A percentile compares a stretch with the other conserved stretches of the same genome.
phyloP scores from a whole-genome alignment of 2,888 invertebrate species.

The Yponomeuta plumbellus region DNA sequence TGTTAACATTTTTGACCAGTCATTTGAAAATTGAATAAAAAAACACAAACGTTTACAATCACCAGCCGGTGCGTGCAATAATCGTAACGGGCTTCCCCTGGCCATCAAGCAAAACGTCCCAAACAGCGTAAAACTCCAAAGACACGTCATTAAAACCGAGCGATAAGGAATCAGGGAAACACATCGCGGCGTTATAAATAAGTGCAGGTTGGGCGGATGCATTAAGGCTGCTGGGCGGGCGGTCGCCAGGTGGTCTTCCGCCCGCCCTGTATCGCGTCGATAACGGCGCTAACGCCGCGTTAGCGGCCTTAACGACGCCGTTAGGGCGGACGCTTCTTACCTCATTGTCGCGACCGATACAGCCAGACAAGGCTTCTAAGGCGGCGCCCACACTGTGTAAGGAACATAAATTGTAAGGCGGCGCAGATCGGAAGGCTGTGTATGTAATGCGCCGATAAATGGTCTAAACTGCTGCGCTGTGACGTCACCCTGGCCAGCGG shows the following conservation, averaged over 20 bases:
- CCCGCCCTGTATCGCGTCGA: slow-evolving; percentile 56
- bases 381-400: slow-evolving; percentile 1
- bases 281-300: slow-evolving; percentile 61
- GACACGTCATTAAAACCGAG: neutral
- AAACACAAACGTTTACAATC: neutral
- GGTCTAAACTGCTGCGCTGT: slow-evolving; percentile 8
- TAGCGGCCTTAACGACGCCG: slow-evolving; percentile 67
- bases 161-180: slow-evolving; percentile 61
- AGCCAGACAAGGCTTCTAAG: slow-evolving; percentile 5
- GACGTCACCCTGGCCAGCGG: neutral
- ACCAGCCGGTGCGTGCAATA: neutral
- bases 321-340: slow-evolving; percentile 67
- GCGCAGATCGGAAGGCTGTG: slow-evolving; percentile 8
- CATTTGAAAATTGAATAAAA: neutral
- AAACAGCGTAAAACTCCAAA: slow-evolving; percentile 24
- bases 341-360: slow-evolving; percentile 40
- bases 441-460: slow-evolving; percentile 11
- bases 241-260: slow-evolving; percentile 36
- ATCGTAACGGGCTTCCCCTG: neutral
- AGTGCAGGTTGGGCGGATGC: slow-evolving; percentile 66
- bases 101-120: slow-evolving; percentile 6
- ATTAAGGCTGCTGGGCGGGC: slow-evolving; percentile 67
- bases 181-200: slow-evolving; percentile 66
- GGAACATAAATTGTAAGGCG: slow-evolving; percentile 8
- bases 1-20: neutral